Conservation (phyloP, 2,797 vertebrate species). For the Craterocephalus amniculus region DNA sequence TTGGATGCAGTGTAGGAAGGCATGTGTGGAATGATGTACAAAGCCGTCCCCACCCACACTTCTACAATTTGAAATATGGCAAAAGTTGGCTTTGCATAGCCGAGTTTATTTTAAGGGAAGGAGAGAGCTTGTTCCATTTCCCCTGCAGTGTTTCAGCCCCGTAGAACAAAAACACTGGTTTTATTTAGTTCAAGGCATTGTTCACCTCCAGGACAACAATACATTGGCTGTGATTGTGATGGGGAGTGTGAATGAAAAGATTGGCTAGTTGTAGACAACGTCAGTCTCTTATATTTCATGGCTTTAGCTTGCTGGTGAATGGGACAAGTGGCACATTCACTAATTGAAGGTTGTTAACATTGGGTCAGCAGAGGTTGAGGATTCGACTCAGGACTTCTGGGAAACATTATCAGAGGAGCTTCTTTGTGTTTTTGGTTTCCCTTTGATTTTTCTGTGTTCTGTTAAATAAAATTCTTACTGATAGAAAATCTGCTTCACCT, state of each 20-base stretch:
- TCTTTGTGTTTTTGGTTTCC: not conserved
- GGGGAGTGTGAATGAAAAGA: slow-evolving; percentile 33
- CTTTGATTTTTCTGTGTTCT: slow-evolving; percentile 7
- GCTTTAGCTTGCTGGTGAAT: slow-evolving; percentile 42
- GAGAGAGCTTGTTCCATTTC: slow-evolving; percentile 27
- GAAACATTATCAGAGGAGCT: slow-evolving; percentile 21
- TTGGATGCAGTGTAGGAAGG: slow-evolving; percentile 54
- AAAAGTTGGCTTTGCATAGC: slow-evolving; percentile 44
- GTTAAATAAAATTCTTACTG: not conserved
- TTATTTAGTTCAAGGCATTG: slow-evolving; percentile 45
- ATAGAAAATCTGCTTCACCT: not conserved
- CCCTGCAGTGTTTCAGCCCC: not conserved
- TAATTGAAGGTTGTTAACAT: slow-evolving; percentile 54
- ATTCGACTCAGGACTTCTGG: slow-evolving; percentile 27
- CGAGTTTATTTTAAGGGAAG: slow-evolving; percentile 62
- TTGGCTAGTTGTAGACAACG: slow-evolving; percentile 28
- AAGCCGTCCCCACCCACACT: slow-evolving; percentile 58
- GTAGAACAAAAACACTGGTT: slow-evolving; percentile 34
- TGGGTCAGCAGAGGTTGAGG: slow-evolving; percentile 43
- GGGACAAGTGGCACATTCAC: slow-evolving; percentile 48
- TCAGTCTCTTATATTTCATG: slow-evolving; percentile 30
- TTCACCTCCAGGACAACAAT: slow-evolving; percentile 46
- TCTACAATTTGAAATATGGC: slow-evolving; percentile 60
- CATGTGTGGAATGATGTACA: slow-evolving; percentile 68
- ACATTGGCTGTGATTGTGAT: slow-evolving; percentile 33